These are phyloP conservation scores for Acleris holmiana DNA, from an alignment of 2,888 invertebrate genomes.

Conservation along the genomic window DNA sequence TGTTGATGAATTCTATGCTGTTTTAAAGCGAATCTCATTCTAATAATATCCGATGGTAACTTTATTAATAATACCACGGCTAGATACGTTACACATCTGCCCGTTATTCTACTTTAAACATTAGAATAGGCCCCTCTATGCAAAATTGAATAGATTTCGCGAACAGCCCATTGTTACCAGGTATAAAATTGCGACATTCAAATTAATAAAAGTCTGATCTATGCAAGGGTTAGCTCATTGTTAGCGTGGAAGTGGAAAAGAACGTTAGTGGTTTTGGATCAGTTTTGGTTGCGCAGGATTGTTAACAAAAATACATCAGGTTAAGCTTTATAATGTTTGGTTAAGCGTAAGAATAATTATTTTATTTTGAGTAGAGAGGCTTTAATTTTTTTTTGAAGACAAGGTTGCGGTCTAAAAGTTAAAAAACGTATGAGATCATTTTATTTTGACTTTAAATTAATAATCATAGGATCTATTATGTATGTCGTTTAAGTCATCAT, in stretches of 20 bases:
- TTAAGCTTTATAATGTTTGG: neutral
- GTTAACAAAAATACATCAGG: neutral
- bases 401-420: no score
- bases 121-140: constrained; percentile 74
- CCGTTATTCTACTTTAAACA: constrained; percentile 57
- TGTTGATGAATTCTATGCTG: neutral
- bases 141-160: constrained; percentile 75
- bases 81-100: constrained; percentile 37
- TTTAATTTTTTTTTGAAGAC: no score
- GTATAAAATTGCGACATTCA: constrained; percentile 82
- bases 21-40: neutral
- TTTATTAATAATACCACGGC: constrained; percentile 33
- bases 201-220: constrained; percentile 76
- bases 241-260: constrained; percentile 13
- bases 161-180: constrained; percentile 72
- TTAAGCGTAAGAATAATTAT: no score
- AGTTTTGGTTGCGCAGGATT: constrained; percentile 6
- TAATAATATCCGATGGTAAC: neutral
- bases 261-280: constrained; percentile 19
- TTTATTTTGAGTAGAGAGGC: no score
- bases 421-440: no score
- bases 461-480: no score
- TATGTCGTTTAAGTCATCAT: no score
- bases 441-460: no score
- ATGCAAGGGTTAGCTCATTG: constrained; percentile 68